Evolutionary conservation across 2,888 invertebrate genomes (phyloP).

Genomic region (Aquatica leii): DNA sequence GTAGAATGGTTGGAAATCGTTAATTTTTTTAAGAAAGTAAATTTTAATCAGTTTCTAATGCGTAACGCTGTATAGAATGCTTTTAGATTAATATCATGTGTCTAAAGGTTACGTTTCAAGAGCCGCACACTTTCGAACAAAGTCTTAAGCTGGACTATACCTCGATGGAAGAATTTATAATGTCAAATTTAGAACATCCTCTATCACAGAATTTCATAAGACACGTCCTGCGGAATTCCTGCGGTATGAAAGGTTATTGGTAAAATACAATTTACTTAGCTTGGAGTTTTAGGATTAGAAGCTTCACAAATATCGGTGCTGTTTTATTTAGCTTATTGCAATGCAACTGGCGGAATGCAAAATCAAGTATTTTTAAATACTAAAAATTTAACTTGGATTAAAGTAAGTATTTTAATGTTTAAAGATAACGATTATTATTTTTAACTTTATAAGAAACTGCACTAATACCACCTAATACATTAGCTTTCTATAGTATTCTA

Average conservation of each 20-base stretch:
- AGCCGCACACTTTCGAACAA: slow-evolving; percentile 19
- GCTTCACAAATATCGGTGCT: slow-evolving; percentile 45
- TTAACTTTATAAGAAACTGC: too few relatives aligned
- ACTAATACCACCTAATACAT: too few relatives aligned
- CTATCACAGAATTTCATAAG: slow-evolving; percentile 39
- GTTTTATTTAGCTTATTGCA: slow-evolving; percentile 50
- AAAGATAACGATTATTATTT: too few relatives aligned
- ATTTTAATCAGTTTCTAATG: slow-evolving; percentile 15
- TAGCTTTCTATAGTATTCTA: too few relatives aligned
- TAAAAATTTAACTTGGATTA: slow-evolving; percentile 21
- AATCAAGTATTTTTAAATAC: slow-evolving; percentile 34
- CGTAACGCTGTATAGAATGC: slow-evolving; percentile 3
- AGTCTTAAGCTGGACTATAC: slow-evolving; percentile 35
- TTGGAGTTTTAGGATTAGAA: slow-evolving; percentile 46
- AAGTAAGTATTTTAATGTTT: slow-evolving; percentile 16
- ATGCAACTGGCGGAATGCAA: slow-evolving; percentile 45
- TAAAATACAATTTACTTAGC: too few relatives aligned
- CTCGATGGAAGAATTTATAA: slow-evolving; percentile 46
- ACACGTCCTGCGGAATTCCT: slow-evolving; percentile 44
- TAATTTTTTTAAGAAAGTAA: slow-evolving; percentile 28
- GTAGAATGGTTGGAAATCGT: slow-evolving; percentile 30
- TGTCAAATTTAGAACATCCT: slow-evolving; percentile 34
- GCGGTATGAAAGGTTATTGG: too few relatives aligned
- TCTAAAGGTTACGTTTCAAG: slow-evolving; percentile 29
- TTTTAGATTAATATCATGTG: slow-evolving; percentile 40